Percentiles rank a stretch among this genome's conserved stretches.
phyloP scores from a whole-genome alignment of 2,113 vertebrate species.

The Pedionomus torquatus region DNA sequence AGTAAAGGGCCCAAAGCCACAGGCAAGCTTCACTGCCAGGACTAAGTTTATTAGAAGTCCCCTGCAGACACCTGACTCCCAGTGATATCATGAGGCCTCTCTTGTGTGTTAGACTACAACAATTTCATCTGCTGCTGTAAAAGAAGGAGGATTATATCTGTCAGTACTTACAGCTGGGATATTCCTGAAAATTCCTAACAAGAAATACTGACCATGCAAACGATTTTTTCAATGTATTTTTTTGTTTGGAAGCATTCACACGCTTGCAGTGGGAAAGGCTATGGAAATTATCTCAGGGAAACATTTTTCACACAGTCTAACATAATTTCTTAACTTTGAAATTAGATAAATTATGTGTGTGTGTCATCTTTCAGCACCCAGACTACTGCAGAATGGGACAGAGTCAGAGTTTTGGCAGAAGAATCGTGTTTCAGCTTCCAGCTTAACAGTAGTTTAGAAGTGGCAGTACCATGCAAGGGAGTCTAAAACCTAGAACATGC shows the following conservation, averaged over 20 bases:
- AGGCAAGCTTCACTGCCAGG: not conserved
- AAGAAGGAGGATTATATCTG: not conserved
- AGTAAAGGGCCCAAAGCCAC: not conserved
- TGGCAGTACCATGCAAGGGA: not conserved
- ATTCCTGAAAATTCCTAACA: not conserved
- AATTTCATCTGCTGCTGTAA: not conserved
- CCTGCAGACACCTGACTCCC: not conserved
- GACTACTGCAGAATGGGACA: not conserved
- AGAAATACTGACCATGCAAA: not conserved
- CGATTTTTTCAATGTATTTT: not conserved
- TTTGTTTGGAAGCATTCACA: not conserved
- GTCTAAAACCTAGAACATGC: not conserved
- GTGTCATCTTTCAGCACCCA: conserved; percentile 27
- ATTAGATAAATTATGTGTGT: not conserved
- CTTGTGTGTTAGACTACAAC: not conserved
- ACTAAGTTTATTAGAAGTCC: not conserved
- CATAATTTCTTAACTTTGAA: not conserved
- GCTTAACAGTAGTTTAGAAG: conserved; percentile 2
- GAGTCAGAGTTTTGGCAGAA: not conserved
- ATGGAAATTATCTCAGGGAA: not conserved
- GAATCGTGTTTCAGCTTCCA: not conserved
- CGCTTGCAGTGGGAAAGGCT: not conserved
- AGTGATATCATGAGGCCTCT: not conserved
- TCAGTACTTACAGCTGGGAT: not conserved
- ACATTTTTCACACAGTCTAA: not conserved